phyloP scores from a whole-genome alignment of 2,888 invertebrate genomes.

The Lasioglossum zephyrum region DNA sequence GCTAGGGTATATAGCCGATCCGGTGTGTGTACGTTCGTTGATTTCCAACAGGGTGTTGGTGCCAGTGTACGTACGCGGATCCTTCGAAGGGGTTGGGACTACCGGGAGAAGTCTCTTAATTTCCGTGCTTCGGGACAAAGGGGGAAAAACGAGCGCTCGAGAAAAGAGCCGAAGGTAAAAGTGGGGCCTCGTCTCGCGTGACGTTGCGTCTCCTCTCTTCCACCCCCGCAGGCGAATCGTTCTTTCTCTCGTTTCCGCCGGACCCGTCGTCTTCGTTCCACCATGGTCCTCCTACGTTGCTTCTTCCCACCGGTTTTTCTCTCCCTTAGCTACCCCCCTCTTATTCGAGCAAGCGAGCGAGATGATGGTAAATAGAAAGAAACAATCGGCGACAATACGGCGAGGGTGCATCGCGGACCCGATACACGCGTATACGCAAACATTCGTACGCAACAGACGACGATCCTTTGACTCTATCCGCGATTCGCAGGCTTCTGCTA shows the following conservation, averaged over 20 bases:
- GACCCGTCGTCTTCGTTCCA: conserved; percentile 32
- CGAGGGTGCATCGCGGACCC: conserved; percentile 50
- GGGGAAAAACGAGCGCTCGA: conserved; percentile 73
- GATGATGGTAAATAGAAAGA: conserved; percentile 64
- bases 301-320: conserved; percentile 41
- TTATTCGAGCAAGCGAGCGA: neutral
- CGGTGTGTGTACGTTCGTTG: conserved; percentile 26
- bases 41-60: conserved; percentile 26
- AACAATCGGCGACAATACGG: conserved; percentile 51
- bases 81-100: conserved; percentile 70
- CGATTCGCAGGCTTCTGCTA: conserved; percentile 18
- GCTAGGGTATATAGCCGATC: conserved; percentile 36
- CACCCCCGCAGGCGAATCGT: conserved; percentile 13
- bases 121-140: conserved; percentile 76
- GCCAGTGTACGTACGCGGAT: conserved; percentile 52
- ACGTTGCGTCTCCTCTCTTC: conserved; percentile 27
- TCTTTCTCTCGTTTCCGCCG: conserved; percentile 25
- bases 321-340: conserved; percentile 48
- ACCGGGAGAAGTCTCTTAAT: conserved; percentile 81
- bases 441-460: conserved; percentile 50
- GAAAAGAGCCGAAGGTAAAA: conserved; percentile 69
- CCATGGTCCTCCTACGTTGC: conserved; percentile 17
- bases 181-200: conserved; percentile 36
- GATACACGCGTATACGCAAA: conserved; percentile 29
- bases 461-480: conserved; percentile 57